Percentiles rank a stretch among this genome's conserved stretches.
These are phyloP conservation scores for Theropithecus gelada DNA, from an alignment of 2,113 vertebrate genomes.

Conservation along the genomic window DNA sequence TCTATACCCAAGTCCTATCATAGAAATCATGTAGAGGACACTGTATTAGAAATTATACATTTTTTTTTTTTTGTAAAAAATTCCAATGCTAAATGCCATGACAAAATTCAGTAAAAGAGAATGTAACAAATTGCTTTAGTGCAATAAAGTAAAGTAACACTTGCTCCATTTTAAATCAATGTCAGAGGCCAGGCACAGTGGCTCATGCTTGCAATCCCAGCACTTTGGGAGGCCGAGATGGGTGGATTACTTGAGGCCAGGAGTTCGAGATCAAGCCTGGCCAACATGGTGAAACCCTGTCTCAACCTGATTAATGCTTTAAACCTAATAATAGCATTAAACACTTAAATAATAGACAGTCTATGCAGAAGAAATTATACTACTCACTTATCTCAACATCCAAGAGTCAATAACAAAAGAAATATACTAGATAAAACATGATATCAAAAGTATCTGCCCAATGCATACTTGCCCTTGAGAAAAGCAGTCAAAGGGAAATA, in stretches of 20 bases:
- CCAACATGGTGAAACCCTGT: too few relatives aligned
- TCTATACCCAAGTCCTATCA: constrained; percentile 92
- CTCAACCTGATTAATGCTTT: neutral
- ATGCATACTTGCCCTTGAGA: neutral
- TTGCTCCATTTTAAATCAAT: constrained; percentile 43
- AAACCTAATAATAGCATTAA: constrained; percentile 16
- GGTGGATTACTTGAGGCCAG: neutral
- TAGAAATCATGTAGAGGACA: constrained; percentile 62
- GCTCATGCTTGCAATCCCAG: neutral
- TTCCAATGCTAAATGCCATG: neutral
- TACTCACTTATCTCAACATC: neutral
- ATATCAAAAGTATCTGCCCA: neutral
- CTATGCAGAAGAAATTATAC: constrained; percentile 2
- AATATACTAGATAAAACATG: neutral
- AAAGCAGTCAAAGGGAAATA: neutral
- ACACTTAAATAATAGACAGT: neutral
- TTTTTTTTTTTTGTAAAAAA: neutral
- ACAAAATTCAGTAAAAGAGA: constrained; percentile 25
- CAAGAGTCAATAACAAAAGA: neutral
- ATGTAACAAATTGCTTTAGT: neutral
- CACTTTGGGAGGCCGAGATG: neutral
- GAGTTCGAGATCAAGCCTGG: neutral
- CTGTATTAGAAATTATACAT: neutral
- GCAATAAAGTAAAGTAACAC: neutral
- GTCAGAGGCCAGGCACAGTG: neutral